phyloP scores from a whole-genome alignment of 2,888 invertebrate genomes.

The Agonopterix heracliana region DNA sequence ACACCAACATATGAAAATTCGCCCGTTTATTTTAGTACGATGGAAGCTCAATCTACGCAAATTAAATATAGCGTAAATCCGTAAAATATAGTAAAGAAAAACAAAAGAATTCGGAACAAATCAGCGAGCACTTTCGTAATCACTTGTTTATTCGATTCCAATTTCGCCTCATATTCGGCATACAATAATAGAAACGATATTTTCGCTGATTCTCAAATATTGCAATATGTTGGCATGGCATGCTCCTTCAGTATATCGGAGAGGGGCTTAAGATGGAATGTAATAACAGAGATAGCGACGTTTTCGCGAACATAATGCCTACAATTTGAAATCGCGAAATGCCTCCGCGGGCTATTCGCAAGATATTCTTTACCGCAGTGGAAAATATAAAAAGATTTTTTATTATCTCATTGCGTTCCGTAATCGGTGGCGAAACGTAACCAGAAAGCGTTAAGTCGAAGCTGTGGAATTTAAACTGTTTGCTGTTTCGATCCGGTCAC shows the following conservation, averaged over 20 bases:
- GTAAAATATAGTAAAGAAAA: too few species aligned
- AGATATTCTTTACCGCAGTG: conserved; percentile 40
- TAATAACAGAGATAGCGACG: conserved; percentile 34
- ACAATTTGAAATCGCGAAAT: conserved; percentile 57
- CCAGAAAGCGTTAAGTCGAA: conserved; percentile 22
- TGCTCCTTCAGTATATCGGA: conserved; percentile 36
- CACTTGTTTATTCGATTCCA: conserved; percentile 37
- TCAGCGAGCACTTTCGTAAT: conserved; percentile 7
- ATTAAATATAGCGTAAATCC: too few species aligned
- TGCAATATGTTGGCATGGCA: conserved; percentile 37
- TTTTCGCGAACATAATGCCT: conserved; percentile 25
- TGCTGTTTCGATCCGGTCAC: too few species aligned
- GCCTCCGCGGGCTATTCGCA: conserved; percentile 41
- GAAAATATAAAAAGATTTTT: conserved; percentile 39
- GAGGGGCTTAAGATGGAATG: conserved; percentile 25
- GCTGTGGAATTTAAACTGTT: not conserved
- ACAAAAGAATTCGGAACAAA: not conserved
- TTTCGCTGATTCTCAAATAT: conserved; percentile 40
- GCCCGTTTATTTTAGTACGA: too few species aligned
- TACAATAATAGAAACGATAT: conserved; percentile 29
- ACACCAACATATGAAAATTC: too few species aligned
- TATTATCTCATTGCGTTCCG: conserved; percentile 26
- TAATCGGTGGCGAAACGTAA: conserved; percentile 17
- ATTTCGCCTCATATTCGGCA: conserved; percentile 23
- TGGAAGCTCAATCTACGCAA: too few species aligned